A percentile compares a stretch with the other conserved stretches of the same genome.
Evolutionary conservation across 1,140 invertebrate genomes (phyloP).

Genomic region (Musca domestica): DNA sequence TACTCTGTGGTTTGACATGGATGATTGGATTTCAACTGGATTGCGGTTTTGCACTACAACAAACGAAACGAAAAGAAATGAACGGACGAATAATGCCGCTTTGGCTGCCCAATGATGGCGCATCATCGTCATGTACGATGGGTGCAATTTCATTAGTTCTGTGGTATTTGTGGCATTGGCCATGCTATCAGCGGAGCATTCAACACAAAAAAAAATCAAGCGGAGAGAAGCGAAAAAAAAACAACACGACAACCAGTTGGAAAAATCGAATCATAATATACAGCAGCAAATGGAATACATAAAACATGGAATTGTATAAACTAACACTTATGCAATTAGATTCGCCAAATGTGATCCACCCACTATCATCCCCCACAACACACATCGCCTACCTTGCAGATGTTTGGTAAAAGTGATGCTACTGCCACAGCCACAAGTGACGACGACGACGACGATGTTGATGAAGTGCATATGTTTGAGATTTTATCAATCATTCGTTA

Average conservation of each 20-base stretch:
- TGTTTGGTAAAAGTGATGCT: too few relatives aligned
- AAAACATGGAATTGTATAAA: neutral
- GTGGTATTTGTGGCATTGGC: conserved; percentile 12
- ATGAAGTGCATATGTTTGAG: too few relatives aligned
- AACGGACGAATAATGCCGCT: neutral
- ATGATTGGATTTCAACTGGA: conserved; percentile 20
- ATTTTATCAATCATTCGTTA: too few relatives aligned
- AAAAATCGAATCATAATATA: neutral
- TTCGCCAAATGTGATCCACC: neutral
- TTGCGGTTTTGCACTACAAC: conserved; percentile 15
- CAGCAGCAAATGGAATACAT: neutral
- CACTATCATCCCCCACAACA: too few relatives aligned
- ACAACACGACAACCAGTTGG: neutral
- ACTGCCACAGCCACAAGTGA: too few relatives aligned
- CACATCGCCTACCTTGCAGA: too few relatives aligned
- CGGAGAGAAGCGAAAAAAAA: neutral
- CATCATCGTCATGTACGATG: neutral
- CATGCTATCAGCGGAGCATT: neutral
- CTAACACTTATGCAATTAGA: conserved; percentile 17
- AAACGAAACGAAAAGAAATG: conserved; percentile 6
- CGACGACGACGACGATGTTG: too few relatives aligned
- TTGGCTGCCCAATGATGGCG: neutral
- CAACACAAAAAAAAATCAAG: neutral
- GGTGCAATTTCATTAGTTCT: conserved; percentile 20
- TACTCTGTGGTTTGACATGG: conserved; percentile 16